phyloP scores from a whole-genome alignment of 2,113 vertebrate species.

The Alces alces region DNA sequence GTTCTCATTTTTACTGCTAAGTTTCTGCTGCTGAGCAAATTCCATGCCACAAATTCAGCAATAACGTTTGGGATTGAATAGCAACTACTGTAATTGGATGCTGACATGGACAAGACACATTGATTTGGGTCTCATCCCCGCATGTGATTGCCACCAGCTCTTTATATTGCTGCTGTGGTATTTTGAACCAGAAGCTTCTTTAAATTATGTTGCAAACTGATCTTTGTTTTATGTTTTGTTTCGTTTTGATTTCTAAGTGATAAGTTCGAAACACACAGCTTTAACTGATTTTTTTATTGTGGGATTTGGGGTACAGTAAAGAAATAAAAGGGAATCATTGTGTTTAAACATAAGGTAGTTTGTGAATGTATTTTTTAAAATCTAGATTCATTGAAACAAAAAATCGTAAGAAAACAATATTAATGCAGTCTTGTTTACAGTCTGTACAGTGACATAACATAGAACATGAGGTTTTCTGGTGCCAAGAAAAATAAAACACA shows the following conservation, averaged over 20 bases:
- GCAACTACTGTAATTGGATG: constrained; percentile 18
- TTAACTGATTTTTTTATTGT: constrained; percentile 75
- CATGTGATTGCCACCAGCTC: constrained; percentile 79
- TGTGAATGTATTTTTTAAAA: constrained; percentile 78
- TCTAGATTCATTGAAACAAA: constrained; percentile 67
- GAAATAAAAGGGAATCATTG: constrained; percentile 76
- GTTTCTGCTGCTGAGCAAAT: constrained; percentile 56
- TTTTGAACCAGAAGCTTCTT: constrained; percentile 76
- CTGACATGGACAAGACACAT: neutral
- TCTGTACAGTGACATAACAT: constrained; percentile 67
- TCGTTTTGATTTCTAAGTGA: constrained; percentile 61
- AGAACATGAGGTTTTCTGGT: constrained; percentile 73
- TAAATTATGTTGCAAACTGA: constrained; percentile 78
- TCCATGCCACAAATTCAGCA: constrained; percentile 68
- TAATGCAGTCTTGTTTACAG: constrained; percentile 67
- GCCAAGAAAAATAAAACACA: constrained; percentile 79
- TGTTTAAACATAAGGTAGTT: constrained; percentile 77
- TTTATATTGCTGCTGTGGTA: constrained; percentile 80
- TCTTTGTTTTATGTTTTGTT: constrained; percentile 65
- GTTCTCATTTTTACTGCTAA: constrained; percentile 72
- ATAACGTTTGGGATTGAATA: constrained; percentile 57
- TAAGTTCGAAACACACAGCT: constrained; percentile 73
- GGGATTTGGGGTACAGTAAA: constrained; percentile 71
- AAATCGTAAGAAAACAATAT: constrained; percentile 60
- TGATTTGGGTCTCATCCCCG: constrained; percentile 25